Percentiles rank a stretch among this genome's conserved stretches.
Evolutionary conservation across 2,888 invertebrate species (phyloP).

Genomic region (Drosophila austrosaltans): DNA sequence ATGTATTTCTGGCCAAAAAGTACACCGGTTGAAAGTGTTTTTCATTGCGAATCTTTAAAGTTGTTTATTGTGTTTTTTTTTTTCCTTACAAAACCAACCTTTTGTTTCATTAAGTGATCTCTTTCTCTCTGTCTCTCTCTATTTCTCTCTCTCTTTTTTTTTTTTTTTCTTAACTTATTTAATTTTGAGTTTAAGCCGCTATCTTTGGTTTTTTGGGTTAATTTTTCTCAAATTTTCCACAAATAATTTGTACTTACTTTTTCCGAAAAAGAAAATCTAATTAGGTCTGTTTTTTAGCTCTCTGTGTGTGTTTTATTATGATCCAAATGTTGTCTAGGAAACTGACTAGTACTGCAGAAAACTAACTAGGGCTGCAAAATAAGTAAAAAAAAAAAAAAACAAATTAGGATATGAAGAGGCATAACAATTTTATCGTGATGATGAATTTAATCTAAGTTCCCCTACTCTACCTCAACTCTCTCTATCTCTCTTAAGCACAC

Average conservation of each 20-base stretch:
- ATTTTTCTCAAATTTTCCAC: slow-evolving; percentile 26
- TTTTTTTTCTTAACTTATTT: slow-evolving; percentile 20
- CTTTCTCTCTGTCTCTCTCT: no score
- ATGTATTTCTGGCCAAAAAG: slow-evolving; percentile 32
- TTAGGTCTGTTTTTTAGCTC: slow-evolving; percentile 3
- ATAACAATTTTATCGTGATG: background rate
- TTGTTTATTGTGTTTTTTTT: slow-evolving; percentile 10
- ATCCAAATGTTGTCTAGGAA: background rate
- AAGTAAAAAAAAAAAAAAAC: background rate
- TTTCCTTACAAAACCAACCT: background rate
- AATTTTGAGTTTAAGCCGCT: background rate
- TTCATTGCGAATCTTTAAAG: slow-evolving; percentile 36
- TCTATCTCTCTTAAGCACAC: background rate
- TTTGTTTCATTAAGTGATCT: no score
- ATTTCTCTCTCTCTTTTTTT: slow-evolving; percentile 9
- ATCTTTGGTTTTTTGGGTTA: slow-evolving; percentile 25
- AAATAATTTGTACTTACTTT: slow-evolving; percentile 7
- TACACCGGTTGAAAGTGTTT: slow-evolving; percentile 59
- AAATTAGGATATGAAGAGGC: background rate
- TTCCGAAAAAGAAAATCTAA: background rate
- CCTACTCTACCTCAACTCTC: background rate
- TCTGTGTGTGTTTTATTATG: background rate
- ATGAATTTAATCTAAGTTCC: background rate
- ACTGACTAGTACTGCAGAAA: background rate
- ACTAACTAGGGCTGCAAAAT: background rate